Base-by-base conservation (phyloP, 2,888 invertebrate species). In the Cephus rjabovi region DNA sequence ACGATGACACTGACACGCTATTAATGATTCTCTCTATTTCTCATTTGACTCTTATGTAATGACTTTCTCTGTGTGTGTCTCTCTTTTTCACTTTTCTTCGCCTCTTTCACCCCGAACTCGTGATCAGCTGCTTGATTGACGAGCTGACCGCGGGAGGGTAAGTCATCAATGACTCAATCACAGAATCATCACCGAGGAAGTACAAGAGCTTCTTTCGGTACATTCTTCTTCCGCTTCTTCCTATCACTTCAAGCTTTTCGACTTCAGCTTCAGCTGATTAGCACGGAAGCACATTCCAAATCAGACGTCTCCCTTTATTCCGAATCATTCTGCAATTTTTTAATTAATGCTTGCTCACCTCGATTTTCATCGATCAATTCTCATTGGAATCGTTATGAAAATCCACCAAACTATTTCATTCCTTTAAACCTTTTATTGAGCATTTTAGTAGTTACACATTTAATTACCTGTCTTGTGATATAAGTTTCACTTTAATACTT, bases 121-220 rank as follows among this genome's bases (percentile, higher is more conserved):
- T 89, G 87, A 92, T 93, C 93, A 96, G 96, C 96, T 96, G 96
- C 96, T 95, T 96, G 94, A 95, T 96, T 94, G 96, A 96, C 93
- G 96, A 96, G 94, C 94, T 95, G 93, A 94, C 95, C 90, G 94
- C 94, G 90, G 95, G 94, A 93, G 96, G 96, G 96, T 96, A 95
- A 96, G 96, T 95, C 90, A 88, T 89, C 84, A 88, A 87, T 85
- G 83, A 86, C 87, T 75, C 73, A 71, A 71, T 34, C 31, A 71
- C 23, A 56, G 4, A 56, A 56, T 56, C 56, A 23, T 56, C 56
- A 56, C 23, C 56, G 56, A 56, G 9, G 56, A 56, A 56, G 56
- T 15, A 23, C 56, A 56, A 0, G 23, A 56, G 2, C 56, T 23
- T 56, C 56, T 23, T 15, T 2, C 15, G 40, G 40, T 40, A 40